These are phyloP conservation scores for Platyrinchus mystaceus DNA, from an alignment of 2,797 vertebrate genomes.

Conservation along the genomic window DNA sequence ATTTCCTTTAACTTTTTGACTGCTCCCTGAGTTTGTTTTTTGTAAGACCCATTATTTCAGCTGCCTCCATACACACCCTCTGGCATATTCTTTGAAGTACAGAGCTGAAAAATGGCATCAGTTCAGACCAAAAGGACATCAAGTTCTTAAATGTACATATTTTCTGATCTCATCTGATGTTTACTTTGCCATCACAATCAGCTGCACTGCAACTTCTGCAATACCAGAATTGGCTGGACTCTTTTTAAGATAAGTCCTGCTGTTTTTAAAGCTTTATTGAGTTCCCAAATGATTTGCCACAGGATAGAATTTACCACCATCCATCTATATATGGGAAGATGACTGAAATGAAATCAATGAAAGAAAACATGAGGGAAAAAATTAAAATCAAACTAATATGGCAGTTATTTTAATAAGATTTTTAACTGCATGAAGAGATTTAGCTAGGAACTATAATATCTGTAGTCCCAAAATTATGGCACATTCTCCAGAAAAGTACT, in stretches of 20 bases:
- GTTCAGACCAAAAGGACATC: not conserved
- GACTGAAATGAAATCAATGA: not conserved
- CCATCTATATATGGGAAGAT: not conserved
- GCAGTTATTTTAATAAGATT: not conserved
- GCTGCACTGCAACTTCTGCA: not conserved
- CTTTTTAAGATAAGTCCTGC: not conserved
- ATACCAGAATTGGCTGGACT: not conserved
- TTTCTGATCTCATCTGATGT: not conserved
- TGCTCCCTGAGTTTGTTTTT: not conserved
- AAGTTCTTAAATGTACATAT: not conserved
- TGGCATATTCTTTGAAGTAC: not conserved
- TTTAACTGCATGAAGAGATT: not conserved
- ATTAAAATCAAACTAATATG: not conserved
- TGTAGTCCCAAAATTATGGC: not conserved
- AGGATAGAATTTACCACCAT: not conserved
- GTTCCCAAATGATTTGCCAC: not conserved
- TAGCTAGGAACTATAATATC: not conserved
- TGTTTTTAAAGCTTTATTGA: not conserved
- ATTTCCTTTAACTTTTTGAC: not conserved
- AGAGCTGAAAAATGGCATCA: not conserved
- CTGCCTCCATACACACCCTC: not conserved
- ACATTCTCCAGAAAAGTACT: not conserved
- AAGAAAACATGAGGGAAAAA: not conserved
- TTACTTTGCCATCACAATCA: not conserved
- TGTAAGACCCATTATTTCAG: not conserved